A percentile compares a stretch with the other conserved stretches of the same genome.
These are phyloP conservation scores for Delphinus delphis DNA, from an alignment of 2,113 vertebrate species.

Conservation along the genomic window DNA sequence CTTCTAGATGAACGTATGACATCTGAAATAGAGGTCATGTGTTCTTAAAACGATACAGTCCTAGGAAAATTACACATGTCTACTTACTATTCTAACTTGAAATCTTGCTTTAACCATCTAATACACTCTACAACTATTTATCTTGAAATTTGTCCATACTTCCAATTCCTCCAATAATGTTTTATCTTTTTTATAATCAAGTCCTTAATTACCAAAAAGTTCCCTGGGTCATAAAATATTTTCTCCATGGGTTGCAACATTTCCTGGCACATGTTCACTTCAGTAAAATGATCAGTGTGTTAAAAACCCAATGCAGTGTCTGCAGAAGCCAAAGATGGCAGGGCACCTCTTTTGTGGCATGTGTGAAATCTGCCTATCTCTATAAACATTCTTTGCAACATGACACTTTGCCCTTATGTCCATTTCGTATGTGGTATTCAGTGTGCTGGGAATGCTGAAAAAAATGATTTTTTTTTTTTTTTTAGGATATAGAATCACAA, in stretches of 20 bases:
- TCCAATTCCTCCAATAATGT: background rate
- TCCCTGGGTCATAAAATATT: conserved; percentile 13
- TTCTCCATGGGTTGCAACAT: conserved; percentile 16
- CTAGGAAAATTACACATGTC: background rate
- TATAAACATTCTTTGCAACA: conserved; percentile 59
- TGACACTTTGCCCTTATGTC: conserved; percentile 34
- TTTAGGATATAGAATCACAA: background rate
- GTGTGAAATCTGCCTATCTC: conserved; percentile 60
- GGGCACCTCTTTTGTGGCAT: conserved; percentile 40
- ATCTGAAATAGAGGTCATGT: background rate
- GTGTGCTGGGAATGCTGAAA: background rate
- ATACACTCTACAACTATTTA: background rate
- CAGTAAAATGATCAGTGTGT: conserved; percentile 64
- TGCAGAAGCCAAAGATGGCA: conserved; percentile 27
- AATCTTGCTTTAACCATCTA: background rate
- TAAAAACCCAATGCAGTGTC: conserved; percentile 4
- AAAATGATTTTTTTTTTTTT: background rate
- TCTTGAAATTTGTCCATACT: background rate
- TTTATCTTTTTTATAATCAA: conserved; percentile 10
- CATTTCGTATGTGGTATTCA: background rate
- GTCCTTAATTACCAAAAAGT: background rate
- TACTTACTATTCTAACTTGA: background rate
- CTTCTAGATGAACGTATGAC: background rate
- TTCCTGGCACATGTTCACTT: conserved; percentile 43
- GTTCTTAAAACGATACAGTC: background rate